phyloP scores from a whole-genome alignment of 2,113 vertebrate genomes.

The Rattus rattus region DNA sequence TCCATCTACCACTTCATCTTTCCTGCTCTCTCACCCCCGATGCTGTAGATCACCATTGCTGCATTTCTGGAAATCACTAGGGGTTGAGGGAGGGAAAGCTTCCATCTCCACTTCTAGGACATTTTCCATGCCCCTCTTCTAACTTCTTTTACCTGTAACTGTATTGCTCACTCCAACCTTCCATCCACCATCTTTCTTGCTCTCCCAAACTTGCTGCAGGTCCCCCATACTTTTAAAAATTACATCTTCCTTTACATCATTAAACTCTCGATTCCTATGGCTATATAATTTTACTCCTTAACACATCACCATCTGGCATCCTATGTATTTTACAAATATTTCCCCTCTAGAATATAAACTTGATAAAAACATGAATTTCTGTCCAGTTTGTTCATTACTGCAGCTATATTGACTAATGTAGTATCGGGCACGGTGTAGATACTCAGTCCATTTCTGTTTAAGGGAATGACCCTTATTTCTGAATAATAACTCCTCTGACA shows the following conservation, averaged over 20 bases:
- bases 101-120: not conserved
- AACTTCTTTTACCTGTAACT: not conserved
- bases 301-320: not conserved
- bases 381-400: not conserved
- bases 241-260: not conserved
- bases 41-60: not conserved
- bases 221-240: not conserved
- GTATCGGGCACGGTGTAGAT: not conserved
- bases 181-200: not conserved
- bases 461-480: not conserved
- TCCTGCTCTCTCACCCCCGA: too few species aligned
- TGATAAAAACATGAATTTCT: not conserved
- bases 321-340: constrained; percentile 19
- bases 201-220: not conserved
- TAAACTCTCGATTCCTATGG: not conserved
- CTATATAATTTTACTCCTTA: not conserved
- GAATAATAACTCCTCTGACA: not conserved
- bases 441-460: constrained; percentile 22
- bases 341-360: not conserved
- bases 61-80: not conserved
- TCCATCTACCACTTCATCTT: not conserved
- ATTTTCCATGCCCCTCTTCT: not conserved
- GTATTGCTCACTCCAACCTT: rapidly evolving
- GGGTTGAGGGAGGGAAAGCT: not conserved
- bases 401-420: not conserved